Base-by-base conservation (phyloP, 92 coral and sea anemone species). In the Blastomussa wellsi region DNA sequence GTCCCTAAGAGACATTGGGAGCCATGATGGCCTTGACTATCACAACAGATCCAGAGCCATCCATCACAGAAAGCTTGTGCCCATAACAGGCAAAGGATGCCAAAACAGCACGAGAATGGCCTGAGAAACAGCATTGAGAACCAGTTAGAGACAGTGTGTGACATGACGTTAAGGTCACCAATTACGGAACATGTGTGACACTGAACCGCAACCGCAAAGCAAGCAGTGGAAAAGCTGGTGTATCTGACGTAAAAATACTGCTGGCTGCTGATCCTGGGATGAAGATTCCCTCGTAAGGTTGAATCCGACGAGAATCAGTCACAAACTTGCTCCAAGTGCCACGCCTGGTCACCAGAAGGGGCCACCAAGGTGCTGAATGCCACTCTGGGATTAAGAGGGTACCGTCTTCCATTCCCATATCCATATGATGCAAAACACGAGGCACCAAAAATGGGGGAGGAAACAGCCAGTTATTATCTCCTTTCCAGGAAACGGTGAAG, bases 351-450 rank as follows among this genome's bases (percentile, higher is more conserved):
- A 92, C 48, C 29, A 89, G 89, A 51, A 92, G 85, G 51, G 97
- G 91, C 91, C 94, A 93, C 92, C 94, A 93, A 16, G 88, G 86
- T 19, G 94, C 94, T 9, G 94, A 90, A 32, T 86, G 90, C 96
- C 96, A 90, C 9, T 85, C 80, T 24, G 96, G 96, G 74, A 88
- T 87, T 22, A 90, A n/a, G 37, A 93, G 81, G 29, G 94, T 90
- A n/a, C 96, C 94, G 33, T 74, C 73, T 80, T 93, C 92, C 26
- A 65, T 71, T 16, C 94, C 91, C 5, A 22, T 20, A 22, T 26
- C 32, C 95, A 93, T 90, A 80, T 93, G 96, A 65, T 82, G 72
- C 44, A 90, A 68, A 32, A 93, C 86, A 28, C 90, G 74, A 20
- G 97, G 80, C 24, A 90, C 71, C n/a, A 90, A 80, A 55, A 83